phyloP scores from a whole-genome alignment of 2,888 invertebrate species.

The Lapara coniferarum region DNA sequence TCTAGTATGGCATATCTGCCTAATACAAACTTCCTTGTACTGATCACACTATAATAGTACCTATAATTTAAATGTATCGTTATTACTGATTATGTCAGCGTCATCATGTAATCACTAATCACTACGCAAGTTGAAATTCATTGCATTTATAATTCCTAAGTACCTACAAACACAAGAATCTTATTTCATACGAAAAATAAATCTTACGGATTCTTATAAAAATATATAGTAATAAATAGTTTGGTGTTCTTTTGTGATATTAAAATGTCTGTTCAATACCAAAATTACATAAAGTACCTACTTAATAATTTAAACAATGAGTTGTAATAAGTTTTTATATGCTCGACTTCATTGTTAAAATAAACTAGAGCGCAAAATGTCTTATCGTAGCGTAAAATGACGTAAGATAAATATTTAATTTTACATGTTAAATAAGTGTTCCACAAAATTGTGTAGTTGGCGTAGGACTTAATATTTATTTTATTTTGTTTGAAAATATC shows the following conservation, averaged over 20 bases:
- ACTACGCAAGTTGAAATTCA: not conserved
- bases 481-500: not conserved
- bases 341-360: not conserved
- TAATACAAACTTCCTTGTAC: too few species aligned
- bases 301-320: too few species aligned
- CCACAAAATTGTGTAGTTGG: too few species aligned
- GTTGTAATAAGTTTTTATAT: not conserved
- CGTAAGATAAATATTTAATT: not conserved
- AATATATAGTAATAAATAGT: too few species aligned
- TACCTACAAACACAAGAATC: not conserved
- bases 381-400: not conserved
- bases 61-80: not conserved
- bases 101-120: not conserved
- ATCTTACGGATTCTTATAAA: not conserved
- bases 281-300: not conserved
- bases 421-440: not conserved
- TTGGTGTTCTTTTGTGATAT: not conserved
- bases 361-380: not conserved
- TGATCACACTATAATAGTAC: too few species aligned
- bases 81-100: not conserved
- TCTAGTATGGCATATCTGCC: too few species aligned
- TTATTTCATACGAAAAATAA: not conserved
- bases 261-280: not conserved
- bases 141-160: not conserved
- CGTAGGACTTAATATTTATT: not conserved